These are phyloP conservation scores for Leucoptera coffeella DNA, from an alignment of 2,888 invertebrate genomes.

Conservation along the genomic window DNA sequence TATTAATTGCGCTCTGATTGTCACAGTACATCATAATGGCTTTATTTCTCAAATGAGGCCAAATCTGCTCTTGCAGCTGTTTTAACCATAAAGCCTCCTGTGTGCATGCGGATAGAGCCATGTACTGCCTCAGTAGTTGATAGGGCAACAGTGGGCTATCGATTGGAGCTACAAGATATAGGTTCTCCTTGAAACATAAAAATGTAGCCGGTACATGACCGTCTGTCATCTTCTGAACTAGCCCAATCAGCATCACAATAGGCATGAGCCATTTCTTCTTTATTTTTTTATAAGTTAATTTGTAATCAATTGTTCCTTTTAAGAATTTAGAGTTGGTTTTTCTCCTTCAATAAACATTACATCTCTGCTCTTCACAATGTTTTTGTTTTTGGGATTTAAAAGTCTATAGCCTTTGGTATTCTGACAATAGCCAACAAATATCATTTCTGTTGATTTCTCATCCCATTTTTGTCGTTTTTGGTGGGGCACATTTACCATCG, in stretches of 20 bases:
- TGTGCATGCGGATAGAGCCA: constrained; percentile 1
- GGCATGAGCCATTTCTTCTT: constrained; percentile 6
- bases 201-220: constrained; percentile 2
- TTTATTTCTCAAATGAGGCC: constrained; percentile 5
- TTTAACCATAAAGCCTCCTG: constrained; percentile 8
- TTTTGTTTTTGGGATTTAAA: too few species aligned
- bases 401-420: too few species aligned
- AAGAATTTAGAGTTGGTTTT: constrained; percentile 8
- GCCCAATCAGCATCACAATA: constrained; percentile 12
- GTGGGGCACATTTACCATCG: constrained; percentile 15
- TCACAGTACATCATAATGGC: constrained; percentile 8
- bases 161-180: constrained; percentile 1
- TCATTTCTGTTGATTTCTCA: too few species aligned
- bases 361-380: too few species aligned
- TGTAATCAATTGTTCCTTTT: constrained; percentile 8
- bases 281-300: constrained; percentile 6
- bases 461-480: too few species aligned
- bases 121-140: constrained; percentile 2
- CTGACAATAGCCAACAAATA: too few species aligned
- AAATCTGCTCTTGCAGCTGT: constrained; percentile 7
- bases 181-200: constrained; percentile 1
- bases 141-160: constrained; percentile 2
- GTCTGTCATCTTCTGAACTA: constrained; percentile 6
- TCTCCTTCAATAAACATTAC: too few species aligned
- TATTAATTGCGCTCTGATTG: constrained; percentile 10